A percentile compares a stretch with the other conserved stretches of the same genome.
Evolutionary conservation across 2,113 vertebrate genomes (phyloP).

Genomic region (Prunella fulvescens): DNA sequence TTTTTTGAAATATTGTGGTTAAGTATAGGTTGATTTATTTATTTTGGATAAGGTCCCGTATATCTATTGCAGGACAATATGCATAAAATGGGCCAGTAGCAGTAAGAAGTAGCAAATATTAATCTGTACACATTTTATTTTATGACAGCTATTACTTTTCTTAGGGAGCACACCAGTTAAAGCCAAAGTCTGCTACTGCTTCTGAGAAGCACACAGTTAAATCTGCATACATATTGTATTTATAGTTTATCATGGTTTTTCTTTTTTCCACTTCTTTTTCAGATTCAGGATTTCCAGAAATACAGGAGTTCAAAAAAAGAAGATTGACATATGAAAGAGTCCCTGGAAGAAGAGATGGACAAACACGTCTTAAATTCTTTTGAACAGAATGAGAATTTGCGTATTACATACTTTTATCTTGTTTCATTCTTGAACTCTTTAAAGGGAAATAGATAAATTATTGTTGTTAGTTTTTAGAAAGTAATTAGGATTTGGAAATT

Average conservation of each 20-base stretch:
- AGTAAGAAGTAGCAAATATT: background rate
- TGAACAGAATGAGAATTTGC: conserved; percentile 35
- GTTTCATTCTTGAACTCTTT: background rate
- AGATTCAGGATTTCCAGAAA: conserved; percentile 34
- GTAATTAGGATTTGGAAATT: background rate
- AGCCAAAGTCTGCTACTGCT: background rate
- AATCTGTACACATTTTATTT: background rate
- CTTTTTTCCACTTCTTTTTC: background rate
- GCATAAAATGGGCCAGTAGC: background rate
- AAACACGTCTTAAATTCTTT: conserved; percentile 88
- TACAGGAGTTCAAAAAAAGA: conserved; percentile 74
- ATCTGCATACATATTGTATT: background rate
- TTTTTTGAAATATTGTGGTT: background rate
- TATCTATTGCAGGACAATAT: background rate
- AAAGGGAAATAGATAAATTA: background rate
- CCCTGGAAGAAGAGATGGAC: conserved; percentile 87
- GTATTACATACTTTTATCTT: background rate
- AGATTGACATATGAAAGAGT: conserved; percentile 84
- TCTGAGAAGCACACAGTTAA: background rate
- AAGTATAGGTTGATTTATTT: background rate
- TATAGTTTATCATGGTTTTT: background rate
- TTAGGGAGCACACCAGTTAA: background rate
- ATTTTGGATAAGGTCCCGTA: background rate
- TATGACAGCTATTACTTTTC: background rate
- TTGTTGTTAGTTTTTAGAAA: background rate